Conservation (phyloP, 2,113 vertebrate genomes). For the Aplodontia rufa region DNA sequence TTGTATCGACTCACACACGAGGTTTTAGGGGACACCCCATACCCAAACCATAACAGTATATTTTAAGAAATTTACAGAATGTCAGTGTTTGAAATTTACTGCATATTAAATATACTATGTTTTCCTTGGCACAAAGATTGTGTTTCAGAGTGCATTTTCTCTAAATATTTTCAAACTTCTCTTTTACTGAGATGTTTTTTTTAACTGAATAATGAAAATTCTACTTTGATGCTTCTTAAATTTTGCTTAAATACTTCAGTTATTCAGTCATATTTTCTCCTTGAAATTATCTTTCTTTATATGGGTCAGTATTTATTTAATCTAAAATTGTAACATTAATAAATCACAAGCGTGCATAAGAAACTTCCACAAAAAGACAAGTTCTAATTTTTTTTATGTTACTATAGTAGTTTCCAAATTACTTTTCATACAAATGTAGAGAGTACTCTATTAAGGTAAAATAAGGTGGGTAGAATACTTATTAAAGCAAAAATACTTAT, state of each 20-base stretch:
- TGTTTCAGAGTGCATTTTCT: background rate
- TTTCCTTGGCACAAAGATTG: background rate
- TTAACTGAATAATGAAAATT: slow-evolving; percentile 2
- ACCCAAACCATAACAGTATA: background rate
- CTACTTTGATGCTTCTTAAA: background rate
- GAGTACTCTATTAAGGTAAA: background rate
- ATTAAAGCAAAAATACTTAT: background rate
- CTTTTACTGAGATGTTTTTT: background rate
- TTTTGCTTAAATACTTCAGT: background rate
- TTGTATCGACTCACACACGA: no score
- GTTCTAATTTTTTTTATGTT: background rate
- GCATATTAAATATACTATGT: background rate
- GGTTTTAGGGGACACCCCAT: no score
- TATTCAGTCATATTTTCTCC: background rate
- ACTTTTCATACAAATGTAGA: background rate
- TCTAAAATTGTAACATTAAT: background rate
- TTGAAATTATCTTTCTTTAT: background rate
- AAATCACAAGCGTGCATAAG: background rate
- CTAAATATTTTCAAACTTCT: background rate
- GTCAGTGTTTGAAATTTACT: background rate
- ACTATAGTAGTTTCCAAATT: background rate
- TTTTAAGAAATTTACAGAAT: background rate
- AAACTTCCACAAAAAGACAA: background rate
- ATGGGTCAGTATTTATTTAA: background rate
- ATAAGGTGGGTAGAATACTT: background rate